Base-by-base conservation (phyloP, 2,797 vertebrate genomes). In the Pipistrellus pipistrellus region DNA sequence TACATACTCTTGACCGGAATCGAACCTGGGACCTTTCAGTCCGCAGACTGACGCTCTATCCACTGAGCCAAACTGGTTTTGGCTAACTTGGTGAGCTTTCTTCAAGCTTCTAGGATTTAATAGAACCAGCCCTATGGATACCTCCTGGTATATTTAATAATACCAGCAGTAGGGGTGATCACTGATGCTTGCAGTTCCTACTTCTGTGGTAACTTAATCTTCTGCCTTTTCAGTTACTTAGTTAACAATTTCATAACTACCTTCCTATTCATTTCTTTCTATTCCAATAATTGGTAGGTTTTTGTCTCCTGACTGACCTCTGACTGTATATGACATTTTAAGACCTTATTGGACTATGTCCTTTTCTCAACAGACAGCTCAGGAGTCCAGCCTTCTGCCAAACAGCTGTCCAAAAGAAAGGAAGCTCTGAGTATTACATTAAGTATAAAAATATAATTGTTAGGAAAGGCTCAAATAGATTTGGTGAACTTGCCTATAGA, bases 401-500 rank as follows among this genome's bases (percentile, higher is more conserved):
- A 90, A 76, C 23, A 38, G 10, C 48, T 77, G 75, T 32, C 51
- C 55, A 55, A 77, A 38, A 85, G 46, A 82, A 85, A 88, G 57
- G 30, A 11, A n/a, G 27, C n/a, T 75, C 51, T 93, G 73, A 80
- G 17, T 25, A 62, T 66, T 62, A 48, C 20, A 14, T 73, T 64
- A 86, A 75, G 27, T 38, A 35, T 59, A 92, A 71, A 27, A 78
- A 57, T 35, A 51, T 41, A 38, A 66, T 91, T 17, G 53, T 72
- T 88, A 88, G 90, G 68, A 64, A 85, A 90, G 64, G 11, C 62
- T 95, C 84, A 71, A 64, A 89, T 23, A 73, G 84, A 53, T 10
- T 41, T 8, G 1, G 3, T 8, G 55, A 64, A 77, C 17, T 21
- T 95, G 32, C 11, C 27, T 30, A 12, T 83, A 88, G 85, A 86